Percentiles rank a stretch among this genome's conserved stretches.
These are phyloP conservation scores for Luscinia megarhynchos DNA, from an alignment of 2,797 vertebrate genomes.

Conservation along the genomic window DNA sequence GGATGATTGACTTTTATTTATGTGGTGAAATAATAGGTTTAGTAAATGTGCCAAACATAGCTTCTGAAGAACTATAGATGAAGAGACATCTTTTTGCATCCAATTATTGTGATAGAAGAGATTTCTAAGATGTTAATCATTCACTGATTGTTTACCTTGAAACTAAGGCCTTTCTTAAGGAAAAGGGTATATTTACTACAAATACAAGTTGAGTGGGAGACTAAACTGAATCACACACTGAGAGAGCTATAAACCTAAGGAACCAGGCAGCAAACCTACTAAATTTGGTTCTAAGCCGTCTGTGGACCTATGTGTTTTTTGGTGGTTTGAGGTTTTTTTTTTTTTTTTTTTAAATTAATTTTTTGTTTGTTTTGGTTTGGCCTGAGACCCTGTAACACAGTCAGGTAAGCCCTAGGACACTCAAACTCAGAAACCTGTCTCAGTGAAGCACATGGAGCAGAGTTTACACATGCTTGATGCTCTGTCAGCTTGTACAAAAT, in stretches of 20 bases:
- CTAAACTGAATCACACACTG: constrained; percentile 12
- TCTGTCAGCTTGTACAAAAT: constrained; percentile 48
- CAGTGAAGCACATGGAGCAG: neutral
- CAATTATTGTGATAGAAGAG: constrained; percentile 48
- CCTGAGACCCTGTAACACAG: neutral
- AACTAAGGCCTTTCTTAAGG: constrained; percentile 47
- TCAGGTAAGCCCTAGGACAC: constrained; percentile 32
- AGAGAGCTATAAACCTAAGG: constrained; percentile 23
- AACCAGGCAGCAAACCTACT: constrained; percentile 33
- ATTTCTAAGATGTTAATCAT: neutral
- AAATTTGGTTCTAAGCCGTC: neutral
- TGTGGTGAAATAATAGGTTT: constrained; percentile 16
- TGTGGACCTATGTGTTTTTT: neutral
- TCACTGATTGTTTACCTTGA: constrained; percentile 39
- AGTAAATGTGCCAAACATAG: constrained; percentile 41
- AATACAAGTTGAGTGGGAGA: neutral
- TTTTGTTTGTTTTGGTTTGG: neutral
- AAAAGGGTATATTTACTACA: constrained; percentile 2
- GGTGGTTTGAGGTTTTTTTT: neutral
- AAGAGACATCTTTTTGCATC: constrained; percentile 35
- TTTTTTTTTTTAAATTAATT: neutral
- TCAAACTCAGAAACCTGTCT: constrained; percentile 14
- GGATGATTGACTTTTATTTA: neutral
- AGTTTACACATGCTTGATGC: constrained; percentile 55
- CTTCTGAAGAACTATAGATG: constrained; percentile 20